Evolutionary conservation across 2,113 vertebrate genomes (phyloP).

Genomic region (Natator depressus): DNA sequence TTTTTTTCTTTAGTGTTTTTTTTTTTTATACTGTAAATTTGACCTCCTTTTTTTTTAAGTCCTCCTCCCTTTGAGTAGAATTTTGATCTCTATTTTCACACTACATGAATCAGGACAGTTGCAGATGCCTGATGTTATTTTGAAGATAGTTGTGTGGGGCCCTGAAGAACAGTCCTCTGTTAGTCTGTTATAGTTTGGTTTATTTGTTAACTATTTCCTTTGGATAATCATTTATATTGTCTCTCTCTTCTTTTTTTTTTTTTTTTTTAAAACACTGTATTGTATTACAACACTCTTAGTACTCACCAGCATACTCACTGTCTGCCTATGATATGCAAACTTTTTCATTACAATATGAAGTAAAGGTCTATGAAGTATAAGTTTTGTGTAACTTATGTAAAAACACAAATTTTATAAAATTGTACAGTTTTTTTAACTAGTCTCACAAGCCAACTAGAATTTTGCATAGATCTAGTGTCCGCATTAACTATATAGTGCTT

Average conservation of each 20-base stretch:
- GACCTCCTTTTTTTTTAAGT: constrained; percentile 59
- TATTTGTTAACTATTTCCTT: constrained; percentile 68
- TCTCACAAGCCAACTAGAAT: constrained; percentile 77
- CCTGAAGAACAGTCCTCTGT: constrained; percentile 69
- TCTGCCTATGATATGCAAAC: constrained; percentile 89
- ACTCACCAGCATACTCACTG: constrained; percentile 95
- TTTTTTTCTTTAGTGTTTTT: constrained; percentile 63
- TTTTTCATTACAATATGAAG: constrained; percentile 89
- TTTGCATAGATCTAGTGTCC: constrained; percentile 69
- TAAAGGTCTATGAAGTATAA: constrained; percentile 96
- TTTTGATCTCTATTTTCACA: constrained; percentile 30
- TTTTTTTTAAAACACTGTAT: constrained; percentile 74
- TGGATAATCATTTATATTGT: constrained; percentile 78
- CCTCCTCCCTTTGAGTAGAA: constrained; percentile 34
- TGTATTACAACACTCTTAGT: constrained; percentile 91
- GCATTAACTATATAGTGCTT: constrained; percentile 72
- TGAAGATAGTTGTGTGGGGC: constrained; percentile 62
- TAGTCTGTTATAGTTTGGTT: constrained; percentile 57
- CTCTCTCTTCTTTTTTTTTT: constrained; percentile 65
- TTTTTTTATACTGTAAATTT: constrained; percentile 69
- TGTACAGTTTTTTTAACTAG: constrained; percentile 93
- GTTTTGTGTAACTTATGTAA: constrained; percentile 99
- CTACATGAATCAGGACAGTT: constrained; percentile 47
- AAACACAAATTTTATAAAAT: constrained; percentile 98
- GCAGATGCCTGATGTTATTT: constrained; percentile 51